Evolutionary conservation across 2,113 vertebrate species (phyloP).

Genomic region (Cathartes aura): DNA sequence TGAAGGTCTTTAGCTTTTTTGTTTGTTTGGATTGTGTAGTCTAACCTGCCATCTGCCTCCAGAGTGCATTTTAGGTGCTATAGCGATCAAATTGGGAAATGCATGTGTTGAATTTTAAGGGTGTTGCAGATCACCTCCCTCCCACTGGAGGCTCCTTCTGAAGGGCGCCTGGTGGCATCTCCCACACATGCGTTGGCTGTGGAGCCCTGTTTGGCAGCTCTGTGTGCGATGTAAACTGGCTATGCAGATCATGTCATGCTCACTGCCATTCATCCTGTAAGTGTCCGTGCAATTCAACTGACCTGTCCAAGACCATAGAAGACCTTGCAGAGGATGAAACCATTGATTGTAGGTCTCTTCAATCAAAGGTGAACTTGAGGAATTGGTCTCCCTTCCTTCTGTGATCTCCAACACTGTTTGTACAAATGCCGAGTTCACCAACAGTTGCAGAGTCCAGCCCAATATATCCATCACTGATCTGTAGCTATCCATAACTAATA

Average conservation of each 20-base stretch:
- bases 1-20: not conserved
- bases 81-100: not conserved
- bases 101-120: not conserved
- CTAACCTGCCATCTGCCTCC: not conserved
- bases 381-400: not conserved
- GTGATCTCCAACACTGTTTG: fast-evolving
- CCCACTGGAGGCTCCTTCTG: not conserved
- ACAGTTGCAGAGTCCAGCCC: not conserved
- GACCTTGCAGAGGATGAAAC: not conserved
- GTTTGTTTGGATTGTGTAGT: not conserved
- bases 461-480: not conserved
- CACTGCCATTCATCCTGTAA: not conserved
- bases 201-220: not conserved
- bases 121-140: not conserved
- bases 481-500: not conserved
- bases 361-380: not conserved
- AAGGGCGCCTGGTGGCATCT: not conserved
- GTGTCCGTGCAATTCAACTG: not conserved
- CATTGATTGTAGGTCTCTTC: not conserved
- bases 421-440: not conserved
- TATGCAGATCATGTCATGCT: not conserved
- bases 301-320: not conserved
- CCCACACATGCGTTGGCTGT: fast-evolving
- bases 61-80: not conserved
- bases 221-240: not conserved